phyloP scores from a whole-genome alignment of 2,888 invertebrate genomes.

The Lacanobia oleracea region DNA sequence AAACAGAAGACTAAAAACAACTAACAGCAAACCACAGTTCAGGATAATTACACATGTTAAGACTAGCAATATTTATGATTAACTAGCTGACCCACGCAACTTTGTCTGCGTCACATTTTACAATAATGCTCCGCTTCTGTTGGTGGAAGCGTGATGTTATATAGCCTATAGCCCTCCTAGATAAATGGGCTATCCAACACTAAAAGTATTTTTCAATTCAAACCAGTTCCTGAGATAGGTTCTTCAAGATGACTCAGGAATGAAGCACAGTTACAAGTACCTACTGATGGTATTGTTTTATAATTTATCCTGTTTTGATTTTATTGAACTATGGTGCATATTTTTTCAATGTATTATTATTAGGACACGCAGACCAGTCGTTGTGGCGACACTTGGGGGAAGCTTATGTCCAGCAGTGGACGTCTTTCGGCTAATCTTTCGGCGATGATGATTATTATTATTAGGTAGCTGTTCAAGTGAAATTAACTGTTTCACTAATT shows the following conservation, averaged over 20 bases:
- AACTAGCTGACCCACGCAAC: not conserved
- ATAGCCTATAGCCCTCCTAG: no score
- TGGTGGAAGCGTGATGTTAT: no score
- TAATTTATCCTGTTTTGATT: constrained; percentile 39
- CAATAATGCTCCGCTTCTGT: no score
- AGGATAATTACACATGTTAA: constrained; percentile 29
- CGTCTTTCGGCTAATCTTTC: no score
- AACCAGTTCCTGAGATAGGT: not conserved
- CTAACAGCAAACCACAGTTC: constrained; percentile 22
- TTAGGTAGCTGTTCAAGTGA: not conserved
- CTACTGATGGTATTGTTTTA: constrained; percentile 7
- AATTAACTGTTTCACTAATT: not conserved
- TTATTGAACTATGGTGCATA: not conserved
- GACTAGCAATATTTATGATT: constrained; percentile 4
- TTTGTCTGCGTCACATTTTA: no score
- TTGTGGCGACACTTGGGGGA: no score
- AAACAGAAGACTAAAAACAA: not conserved
- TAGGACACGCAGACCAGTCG: no score
- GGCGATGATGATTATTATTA: no score
- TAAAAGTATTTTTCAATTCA: no score
- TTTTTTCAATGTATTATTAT: not conserved
- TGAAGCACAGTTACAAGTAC: constrained; percentile 3
- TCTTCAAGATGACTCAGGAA: constrained; percentile 11
- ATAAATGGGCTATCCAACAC: no score
- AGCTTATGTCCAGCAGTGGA: no score